phyloP scores from a whole-genome alignment of 2,888 invertebrate species.

The Acanthosepion lycidas region DNA sequence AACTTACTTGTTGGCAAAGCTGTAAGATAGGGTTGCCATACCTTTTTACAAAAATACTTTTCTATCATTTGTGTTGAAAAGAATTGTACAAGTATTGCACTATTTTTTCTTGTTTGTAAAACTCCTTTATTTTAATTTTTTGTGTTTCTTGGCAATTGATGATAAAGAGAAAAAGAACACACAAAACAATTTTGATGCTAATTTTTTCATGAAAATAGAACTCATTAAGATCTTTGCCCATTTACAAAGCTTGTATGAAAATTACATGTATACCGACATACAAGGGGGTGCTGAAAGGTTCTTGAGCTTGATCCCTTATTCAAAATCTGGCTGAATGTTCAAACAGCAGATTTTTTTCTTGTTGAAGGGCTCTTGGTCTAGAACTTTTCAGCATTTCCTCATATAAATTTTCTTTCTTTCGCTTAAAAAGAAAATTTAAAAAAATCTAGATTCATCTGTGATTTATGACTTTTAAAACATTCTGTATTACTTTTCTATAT shows the following conservation, averaged over 20 bases:
- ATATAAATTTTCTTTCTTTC: neutral
- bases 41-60: neutral
- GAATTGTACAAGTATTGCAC: slow-evolving; percentile 12
- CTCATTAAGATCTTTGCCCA: neutral
- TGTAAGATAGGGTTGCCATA: neutral
- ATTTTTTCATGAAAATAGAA: neutral
- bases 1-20: neutral
- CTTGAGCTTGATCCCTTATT: too few relatives aligned
- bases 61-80: neutral
- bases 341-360: too few relatives aligned
- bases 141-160: neutral
- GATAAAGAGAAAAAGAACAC: neutral
- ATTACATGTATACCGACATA: too few relatives aligned
- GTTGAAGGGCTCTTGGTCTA: too few relatives aligned
- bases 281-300: too few relatives aligned
- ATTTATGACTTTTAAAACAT: slow-evolving; percentile 25
- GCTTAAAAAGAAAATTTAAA: neutral
- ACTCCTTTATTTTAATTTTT: neutral
- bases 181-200: neutral
- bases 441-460: neutral
- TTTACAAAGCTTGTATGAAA: neutral
- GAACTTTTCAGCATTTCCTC: too few relatives aligned
- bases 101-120: neutral
- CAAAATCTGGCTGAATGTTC: too few relatives aligned
- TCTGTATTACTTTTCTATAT: slow-evolving; percentile 33